Conservation (phyloP, 2,888 invertebrate species). For the Chloroclysta siterata region DNA sequence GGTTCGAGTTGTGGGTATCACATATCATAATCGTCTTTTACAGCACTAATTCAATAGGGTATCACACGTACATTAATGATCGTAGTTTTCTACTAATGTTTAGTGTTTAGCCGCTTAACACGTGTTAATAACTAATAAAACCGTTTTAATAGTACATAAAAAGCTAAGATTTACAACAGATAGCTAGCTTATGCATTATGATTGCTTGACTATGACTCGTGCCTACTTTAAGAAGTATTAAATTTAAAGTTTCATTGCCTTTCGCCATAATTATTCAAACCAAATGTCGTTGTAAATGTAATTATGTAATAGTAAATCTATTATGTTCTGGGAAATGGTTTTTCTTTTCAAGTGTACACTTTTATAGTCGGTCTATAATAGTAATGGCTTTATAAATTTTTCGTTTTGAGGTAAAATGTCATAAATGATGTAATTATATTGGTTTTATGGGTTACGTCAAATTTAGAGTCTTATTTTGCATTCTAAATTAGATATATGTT, state of each 20-base stretch:
- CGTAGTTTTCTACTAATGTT: slow-evolving; percentile 80
- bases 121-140: slow-evolving; percentile 85
- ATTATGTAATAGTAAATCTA: slow-evolving; percentile 33
- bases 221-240: slow-evolving; percentile 53
- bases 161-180: slow-evolving; percentile 82
- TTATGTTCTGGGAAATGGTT: slow-evolving; percentile 23
- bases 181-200: slow-evolving; percentile 70
- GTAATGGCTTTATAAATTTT: neutral
- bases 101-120: slow-evolving; percentile 78
- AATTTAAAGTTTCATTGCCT: slow-evolving; percentile 61
- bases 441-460: too few species aligned
- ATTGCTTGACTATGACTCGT: slow-evolving; percentile 65
- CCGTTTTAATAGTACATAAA: slow-evolving; percentile 82
- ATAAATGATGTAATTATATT: neutral
- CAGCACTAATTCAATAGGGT: slow-evolving; percentile 31
- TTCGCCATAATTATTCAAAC: slow-evolving; percentile 51
- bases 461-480: too few species aligned
- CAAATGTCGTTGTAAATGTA: slow-evolving; percentile 39
- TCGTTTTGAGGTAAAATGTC: neutral
- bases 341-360: slow-evolving; percentile 9
- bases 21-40: slow-evolving; percentile 22
- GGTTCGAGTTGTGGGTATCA: neutral
- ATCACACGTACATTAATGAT: slow-evolving; percentile 67
- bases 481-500: too few species aligned
- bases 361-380: neutral